Evolutionary conservation across 2,113 vertebrate species (phyloP).

Genomic region (Lota lota): DNA sequence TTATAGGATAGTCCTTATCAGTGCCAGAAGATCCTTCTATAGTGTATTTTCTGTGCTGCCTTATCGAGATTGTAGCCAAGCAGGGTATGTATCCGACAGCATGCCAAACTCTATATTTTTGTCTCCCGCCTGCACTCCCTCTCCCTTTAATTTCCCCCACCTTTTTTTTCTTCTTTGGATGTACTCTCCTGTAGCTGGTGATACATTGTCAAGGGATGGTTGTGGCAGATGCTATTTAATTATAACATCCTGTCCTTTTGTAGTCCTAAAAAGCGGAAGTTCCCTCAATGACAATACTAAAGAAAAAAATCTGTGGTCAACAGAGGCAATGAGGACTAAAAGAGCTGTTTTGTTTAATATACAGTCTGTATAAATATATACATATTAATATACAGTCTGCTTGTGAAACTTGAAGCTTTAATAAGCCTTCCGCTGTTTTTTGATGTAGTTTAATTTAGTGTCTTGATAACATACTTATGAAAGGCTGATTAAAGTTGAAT

Average conservation of each 20-base stretch:
- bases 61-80: conserved; percentile 95
- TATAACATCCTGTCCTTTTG: neutral
- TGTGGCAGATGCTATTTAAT: conserved; percentile 58
- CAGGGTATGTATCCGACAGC: conserved; percentile 91
- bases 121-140: conserved; percentile 48
- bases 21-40: conserved; percentile 99
- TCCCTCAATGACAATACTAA: too few relatives aligned
- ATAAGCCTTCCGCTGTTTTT: too few relatives aligned
- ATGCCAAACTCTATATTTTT: conserved; percentile 59
- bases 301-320: too few relatives aligned
- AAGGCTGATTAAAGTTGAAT: too few relatives aligned
- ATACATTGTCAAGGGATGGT: conserved; percentile 39
- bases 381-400: too few relatives aligned
- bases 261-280: neutral
- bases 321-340: too few relatives aligned
- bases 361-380: too few relatives aligned
- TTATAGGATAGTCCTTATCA: conserved; percentile 99
- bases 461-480: too few relatives aligned
- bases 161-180: conserved; percentile 50
- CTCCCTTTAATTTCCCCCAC: conserved; percentile 23
- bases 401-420: too few relatives aligned
- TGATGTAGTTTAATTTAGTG: too few relatives aligned
- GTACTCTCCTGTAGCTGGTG: conserved; percentile 37
- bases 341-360: too few relatives aligned
- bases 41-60: conserved; percentile 99